phyloP scores from a whole-genome alignment of 2,113 vertebrate genomes.

The Pantherophis guttatus region DNA sequence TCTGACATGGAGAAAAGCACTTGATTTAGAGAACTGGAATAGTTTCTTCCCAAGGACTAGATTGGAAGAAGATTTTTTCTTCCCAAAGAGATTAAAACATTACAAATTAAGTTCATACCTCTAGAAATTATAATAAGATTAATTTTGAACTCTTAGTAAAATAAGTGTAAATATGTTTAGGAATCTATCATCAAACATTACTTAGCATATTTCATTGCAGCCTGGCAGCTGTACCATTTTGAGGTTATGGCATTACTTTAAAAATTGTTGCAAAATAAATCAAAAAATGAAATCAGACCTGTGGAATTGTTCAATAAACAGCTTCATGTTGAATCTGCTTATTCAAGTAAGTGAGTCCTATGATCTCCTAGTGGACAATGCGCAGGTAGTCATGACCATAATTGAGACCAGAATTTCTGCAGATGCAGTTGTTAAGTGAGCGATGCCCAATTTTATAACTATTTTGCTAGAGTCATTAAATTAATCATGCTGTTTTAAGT shows the following conservation, averaged over 20 bases:
- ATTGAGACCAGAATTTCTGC: background rate
- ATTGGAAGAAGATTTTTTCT: background rate
- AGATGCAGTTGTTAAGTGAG: background rate
- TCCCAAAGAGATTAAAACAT: background rate
- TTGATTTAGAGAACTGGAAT: background rate
- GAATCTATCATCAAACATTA: background rate
- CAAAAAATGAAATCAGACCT: background rate
- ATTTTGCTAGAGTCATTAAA: background rate
- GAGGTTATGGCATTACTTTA: background rate
- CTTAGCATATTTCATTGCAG: background rate
- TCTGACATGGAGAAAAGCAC: background rate
- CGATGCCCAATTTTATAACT: background rate
- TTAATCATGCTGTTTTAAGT: background rate
- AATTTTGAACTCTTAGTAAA: background rate
- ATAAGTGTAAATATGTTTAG: background rate
- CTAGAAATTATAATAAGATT: background rate
- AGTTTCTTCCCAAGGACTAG: too few species aligned
- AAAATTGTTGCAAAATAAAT: background rate
- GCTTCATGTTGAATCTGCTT: background rate
- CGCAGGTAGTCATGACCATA: background rate
- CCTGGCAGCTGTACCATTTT: background rate
- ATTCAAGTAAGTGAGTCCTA: background rate
- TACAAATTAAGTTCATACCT: background rate
- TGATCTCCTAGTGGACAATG: background rate
- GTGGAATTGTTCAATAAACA: background rate